Conservation (phyloP, 2,797 vertebrate species). For the Buceros bicornis region DNA sequence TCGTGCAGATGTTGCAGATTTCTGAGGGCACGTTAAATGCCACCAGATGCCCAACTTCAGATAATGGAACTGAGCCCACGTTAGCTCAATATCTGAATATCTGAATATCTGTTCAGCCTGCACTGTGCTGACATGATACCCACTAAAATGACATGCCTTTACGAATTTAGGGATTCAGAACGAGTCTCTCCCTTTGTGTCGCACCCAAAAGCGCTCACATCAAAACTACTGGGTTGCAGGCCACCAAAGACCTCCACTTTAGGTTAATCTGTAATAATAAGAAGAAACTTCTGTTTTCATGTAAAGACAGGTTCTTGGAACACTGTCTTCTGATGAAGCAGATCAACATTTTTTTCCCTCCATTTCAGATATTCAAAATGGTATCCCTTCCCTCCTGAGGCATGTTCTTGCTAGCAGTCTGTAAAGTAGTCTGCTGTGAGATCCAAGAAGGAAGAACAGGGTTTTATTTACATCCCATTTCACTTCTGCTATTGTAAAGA, state of each 20-base stretch:
- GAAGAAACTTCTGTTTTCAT: not conserved
- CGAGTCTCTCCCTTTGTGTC: not conserved
- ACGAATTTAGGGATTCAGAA: not conserved
- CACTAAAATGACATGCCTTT: not conserved
- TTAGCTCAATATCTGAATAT: not conserved
- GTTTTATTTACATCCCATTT: not conserved
- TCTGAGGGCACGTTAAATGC: not conserved
- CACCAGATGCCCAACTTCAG: not conserved
- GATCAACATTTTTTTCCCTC: not conserved
- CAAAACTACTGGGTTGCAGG: not conserved
- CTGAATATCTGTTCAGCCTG: not conserved
- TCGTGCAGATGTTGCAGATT: not conserved
- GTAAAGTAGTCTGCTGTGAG: not conserved
- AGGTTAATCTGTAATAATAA: not conserved
- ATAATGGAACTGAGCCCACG: not conserved
- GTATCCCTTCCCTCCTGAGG: not conserved
- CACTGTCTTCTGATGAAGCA: not conserved
- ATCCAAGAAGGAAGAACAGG: not conserved
- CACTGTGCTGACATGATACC: rapidly evolving
- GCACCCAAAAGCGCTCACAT: not conserved
- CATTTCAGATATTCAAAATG: not conserved
- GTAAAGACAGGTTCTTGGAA: not conserved
- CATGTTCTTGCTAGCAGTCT: not conserved
- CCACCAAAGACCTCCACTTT: not conserved
- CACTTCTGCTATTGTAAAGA: not conserved